A percentile compares a stretch with the other conserved stretches of the same genome.
Evolutionary conservation across 2,113 vertebrate species (phyloP).

Genomic region (Pholis gunnellus): DNA sequence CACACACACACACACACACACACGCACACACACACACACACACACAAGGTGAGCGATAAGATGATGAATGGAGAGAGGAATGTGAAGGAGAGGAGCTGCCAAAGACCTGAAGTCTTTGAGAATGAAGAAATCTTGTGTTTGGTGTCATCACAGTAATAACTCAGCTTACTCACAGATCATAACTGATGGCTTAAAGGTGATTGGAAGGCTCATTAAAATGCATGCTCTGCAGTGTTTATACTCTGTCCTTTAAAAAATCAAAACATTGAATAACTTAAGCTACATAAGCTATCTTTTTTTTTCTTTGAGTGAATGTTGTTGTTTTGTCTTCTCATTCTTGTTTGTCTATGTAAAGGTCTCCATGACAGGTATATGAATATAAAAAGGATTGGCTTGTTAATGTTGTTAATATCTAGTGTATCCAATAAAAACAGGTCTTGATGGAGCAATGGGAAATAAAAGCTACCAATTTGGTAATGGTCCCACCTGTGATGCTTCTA

Average conservation of each 20-base stretch:
- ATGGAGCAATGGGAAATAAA: too few relatives aligned
- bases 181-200: slow-evolving; percentile 22
- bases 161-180: slow-evolving; percentile 26
- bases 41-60: slow-evolving; percentile 22
- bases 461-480: too few relatives aligned
- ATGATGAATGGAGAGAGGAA: slow-evolving; percentile 37
- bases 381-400: background rate
- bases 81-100: slow-evolving; percentile 29
- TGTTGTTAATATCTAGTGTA: background rate
- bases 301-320: background rate
- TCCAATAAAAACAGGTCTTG: background rate
- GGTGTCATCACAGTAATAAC: slow-evolving; percentile 27
- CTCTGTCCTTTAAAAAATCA: background rate
- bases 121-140: slow-evolving; percentile 12
- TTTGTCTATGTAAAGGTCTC: background rate
- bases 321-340: background rate
- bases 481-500: too few relatives aligned
- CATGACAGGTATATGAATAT: background rate
- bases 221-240: background rate
- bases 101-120: slow-evolving; percentile 25
- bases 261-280: background rate
- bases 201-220: slow-evolving; percentile 13
- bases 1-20: slow-evolving; percentile 29
- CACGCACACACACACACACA: slow-evolving; percentile 36
- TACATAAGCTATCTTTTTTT: background rate